These are phyloP conservation scores for Rostratula benghalensis DNA, from an alignment of 2,113 vertebrate species.

Conservation along the genomic window DNA sequence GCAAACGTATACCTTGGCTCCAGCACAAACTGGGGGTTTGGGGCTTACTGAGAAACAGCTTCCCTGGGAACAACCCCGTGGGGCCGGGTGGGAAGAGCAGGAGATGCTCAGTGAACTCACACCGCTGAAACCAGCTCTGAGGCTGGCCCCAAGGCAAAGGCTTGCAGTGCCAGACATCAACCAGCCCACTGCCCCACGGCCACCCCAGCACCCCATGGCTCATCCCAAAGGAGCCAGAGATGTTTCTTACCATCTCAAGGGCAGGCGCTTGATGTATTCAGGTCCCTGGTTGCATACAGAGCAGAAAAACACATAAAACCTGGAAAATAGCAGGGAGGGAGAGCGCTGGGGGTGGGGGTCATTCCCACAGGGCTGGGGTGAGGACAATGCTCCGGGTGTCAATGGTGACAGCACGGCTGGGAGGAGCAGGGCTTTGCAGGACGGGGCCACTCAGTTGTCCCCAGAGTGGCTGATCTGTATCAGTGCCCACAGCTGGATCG, in stretches of 20 bases:
- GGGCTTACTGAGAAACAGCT: neutral
- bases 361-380: neutral
- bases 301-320: constrained; percentile 94
- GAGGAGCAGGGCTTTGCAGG: neutral
- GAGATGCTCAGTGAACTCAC: neutral
- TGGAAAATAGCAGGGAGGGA: constrained; percentile 30
- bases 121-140: neutral
- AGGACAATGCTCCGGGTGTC: neutral
- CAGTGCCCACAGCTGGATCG: fast-evolving
- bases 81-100: neutral
- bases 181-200: fast-evolving
- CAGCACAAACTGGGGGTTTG: neutral
- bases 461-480: fast-evolving
- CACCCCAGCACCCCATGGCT: neutral
- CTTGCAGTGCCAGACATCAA: fast-evolving
- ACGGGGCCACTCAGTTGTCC: fast-evolving
- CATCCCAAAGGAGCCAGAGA: neutral
- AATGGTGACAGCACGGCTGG: fast-evolving
- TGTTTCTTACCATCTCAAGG: constrained; percentile 84
- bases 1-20: neutral
- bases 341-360: neutral
- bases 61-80: too few species aligned
- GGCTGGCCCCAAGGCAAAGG: neutral
- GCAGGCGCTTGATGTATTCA: constrained; percentile 89
- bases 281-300: constrained; percentile 91